Conservation (phyloP, 2,888 invertebrate genomes). For the Mesochorus sp. region DNA sequence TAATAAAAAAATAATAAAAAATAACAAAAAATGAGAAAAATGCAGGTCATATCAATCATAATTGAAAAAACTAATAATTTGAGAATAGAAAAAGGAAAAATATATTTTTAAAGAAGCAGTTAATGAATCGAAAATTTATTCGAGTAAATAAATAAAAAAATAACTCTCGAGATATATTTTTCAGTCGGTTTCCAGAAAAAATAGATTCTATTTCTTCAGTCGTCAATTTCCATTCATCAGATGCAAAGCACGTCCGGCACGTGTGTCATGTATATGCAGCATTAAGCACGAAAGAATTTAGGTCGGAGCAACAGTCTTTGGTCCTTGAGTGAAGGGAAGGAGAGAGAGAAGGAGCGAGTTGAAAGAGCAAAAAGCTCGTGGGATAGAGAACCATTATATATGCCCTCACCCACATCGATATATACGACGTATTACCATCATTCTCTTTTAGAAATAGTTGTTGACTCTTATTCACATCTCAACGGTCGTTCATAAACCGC, state of each 20-base stretch:
- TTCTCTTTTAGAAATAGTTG: constrained; percentile 36
- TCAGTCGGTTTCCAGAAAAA: too few relatives aligned
- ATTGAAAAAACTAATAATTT: too few relatives aligned
- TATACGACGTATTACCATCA: neutral
- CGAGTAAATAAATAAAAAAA: too few relatives aligned
- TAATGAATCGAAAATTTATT: too few relatives aligned
- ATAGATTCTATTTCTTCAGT: neutral
- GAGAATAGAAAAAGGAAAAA: too few relatives aligned
- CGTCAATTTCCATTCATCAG: neutral
- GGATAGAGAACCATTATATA: neutral
- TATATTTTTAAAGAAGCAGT: too few relatives aligned
- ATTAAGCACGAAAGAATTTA: constrained; percentile 30
- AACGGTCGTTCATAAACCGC: constrained; percentile 5
- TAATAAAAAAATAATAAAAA: too few relatives aligned
- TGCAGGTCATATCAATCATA: too few relatives aligned
- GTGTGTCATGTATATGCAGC: constrained; percentile 11
- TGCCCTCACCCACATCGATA: neutral
- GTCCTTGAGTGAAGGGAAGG: neutral
- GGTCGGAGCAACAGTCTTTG: constrained; percentile 54
- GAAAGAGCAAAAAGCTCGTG: neutral
- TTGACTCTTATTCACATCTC: constrained; percentile 23
- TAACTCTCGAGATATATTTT: too few relatives aligned
- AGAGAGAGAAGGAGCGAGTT: neutral
- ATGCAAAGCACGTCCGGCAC: neutral
- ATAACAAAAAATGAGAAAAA: too few relatives aligned